These are phyloP conservation scores for Oasisia sp. DNA, from an alignment of 2,888 invertebrate genomes.

Conservation along the genomic window DNA sequence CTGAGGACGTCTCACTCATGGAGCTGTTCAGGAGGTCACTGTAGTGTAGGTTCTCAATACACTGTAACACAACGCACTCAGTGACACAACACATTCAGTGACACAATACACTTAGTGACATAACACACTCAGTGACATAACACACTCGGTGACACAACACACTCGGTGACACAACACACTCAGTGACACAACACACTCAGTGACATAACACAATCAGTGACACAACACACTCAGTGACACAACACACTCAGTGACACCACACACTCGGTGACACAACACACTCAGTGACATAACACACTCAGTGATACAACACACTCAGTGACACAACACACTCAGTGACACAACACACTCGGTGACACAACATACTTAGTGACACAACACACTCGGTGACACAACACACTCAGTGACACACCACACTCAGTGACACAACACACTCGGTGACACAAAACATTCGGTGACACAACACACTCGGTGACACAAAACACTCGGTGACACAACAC, in stretches of 20 bases:
- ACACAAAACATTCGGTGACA: too few species aligned
- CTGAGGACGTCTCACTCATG: slow-evolving; percentile 77
- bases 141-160: slow-evolving; percentile 72
- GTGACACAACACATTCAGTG: too few species aligned
- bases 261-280: slow-evolving; percentile 70
- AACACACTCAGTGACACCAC: too few species aligned
- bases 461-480: too few species aligned
- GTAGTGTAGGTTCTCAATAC: slow-evolving; percentile 91
- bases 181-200: too few species aligned
- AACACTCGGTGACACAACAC: slow-evolving; percentile 72
- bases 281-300: too few species aligned
- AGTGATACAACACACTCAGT: slow-evolving; percentile 77
- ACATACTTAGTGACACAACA: slow-evolving; percentile 43
- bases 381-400: too few species aligned
- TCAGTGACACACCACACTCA: slow-evolving; percentile 71
- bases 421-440: slow-evolving; percentile 37
- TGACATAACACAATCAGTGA: slow-evolving; percentile 44
- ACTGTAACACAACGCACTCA: slow-evolving; percentile 66
- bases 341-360: too few species aligned
- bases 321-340: slow-evolving; percentile 26
- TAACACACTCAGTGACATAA: too few species aligned
- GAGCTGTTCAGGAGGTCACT: slow-evolving; percentile 84
- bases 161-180: slow-evolving; percentile 67
- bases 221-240: too few species aligned
- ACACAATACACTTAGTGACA: slow-evolving; percentile 75